Evolutionary conservation across 2,888 invertebrate species (phyloP).

Genomic region (Cinara cedri): DNA sequence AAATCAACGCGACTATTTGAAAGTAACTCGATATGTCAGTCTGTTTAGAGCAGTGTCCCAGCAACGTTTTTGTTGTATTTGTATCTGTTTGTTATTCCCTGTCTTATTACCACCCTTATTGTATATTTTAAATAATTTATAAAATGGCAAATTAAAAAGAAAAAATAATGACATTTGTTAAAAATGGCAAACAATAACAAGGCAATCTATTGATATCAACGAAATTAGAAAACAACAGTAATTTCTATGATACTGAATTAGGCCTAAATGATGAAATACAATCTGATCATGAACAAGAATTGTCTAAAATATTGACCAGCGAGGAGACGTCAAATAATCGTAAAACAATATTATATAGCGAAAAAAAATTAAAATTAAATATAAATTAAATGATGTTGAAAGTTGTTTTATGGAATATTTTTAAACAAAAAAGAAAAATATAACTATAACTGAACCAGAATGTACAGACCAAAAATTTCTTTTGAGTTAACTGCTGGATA

Average conservation of each 20-base stretch:
- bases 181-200: neutral
- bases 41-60: too few relatives aligned
- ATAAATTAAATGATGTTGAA: conserved; percentile 4
- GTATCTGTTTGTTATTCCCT: neutral
- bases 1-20: conserved; percentile 6
- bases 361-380: neutral
- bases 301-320: neutral
- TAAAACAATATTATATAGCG: neutral
- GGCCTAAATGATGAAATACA: neutral
- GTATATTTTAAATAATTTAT: too few relatives aligned
- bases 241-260: neutral
- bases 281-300: neutral
- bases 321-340: neutral
- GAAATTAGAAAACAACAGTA: neutral
- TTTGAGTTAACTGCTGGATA: conserved; percentile 2
- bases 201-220: neutral
- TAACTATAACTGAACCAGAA: neutral
- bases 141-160: too few relatives aligned
- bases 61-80: neutral
- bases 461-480: conserved; percentile 16
- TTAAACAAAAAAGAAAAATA: conserved; percentile 10
- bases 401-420: conserved; percentile 12
- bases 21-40: conserved; percentile 3
- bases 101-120: too few relatives aligned
- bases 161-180: neutral